phyloP scores from a whole-genome alignment of 2,888 invertebrate genomes.

The Candidula unifasciata region DNA sequence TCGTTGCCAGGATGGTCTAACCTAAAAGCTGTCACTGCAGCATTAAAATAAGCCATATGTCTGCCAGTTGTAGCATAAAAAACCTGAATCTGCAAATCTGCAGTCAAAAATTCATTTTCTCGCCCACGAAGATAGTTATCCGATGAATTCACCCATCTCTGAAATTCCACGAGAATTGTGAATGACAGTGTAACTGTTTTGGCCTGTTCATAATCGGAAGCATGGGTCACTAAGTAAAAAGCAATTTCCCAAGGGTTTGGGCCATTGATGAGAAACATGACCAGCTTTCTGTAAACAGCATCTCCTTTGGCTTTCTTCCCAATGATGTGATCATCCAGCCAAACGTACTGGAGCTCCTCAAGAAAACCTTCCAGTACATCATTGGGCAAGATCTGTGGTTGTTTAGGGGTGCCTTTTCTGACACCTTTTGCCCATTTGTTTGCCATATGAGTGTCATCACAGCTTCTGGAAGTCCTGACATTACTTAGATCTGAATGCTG shows the following conservation, averaged over 20 bases:
- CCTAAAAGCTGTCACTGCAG: slow-evolving; percentile 63
- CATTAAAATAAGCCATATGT: slow-evolving; percentile 65
- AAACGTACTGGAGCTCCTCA: slow-evolving; percentile 34
- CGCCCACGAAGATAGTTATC: slow-evolving; percentile 34
- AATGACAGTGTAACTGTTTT: slow-evolving; percentile 63
- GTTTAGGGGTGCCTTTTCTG: neutral
- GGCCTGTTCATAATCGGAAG: slow-evolving; percentile 49
- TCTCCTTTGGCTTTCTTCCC: slow-evolving; percentile 38
- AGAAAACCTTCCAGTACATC: slow-evolving; percentile 28
- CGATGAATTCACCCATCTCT: slow-evolving; percentile 57
- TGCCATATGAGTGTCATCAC: neutral
- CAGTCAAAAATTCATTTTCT: slow-evolving; percentile 55
- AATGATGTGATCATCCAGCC: slow-evolving; percentile 29
- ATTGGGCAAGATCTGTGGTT: slow-evolving; percentile 2
- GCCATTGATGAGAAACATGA: neutral
- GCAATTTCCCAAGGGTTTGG: slow-evolving; percentile 54
- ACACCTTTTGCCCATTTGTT: slow-evolving; percentile 29
- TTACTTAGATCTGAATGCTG: neutral
- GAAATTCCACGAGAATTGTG: slow-evolving; percentile 64
- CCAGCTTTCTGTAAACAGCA: slow-evolving; percentile 22
- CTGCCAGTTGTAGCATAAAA: slow-evolving; percentile 60
- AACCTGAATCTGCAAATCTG: slow-evolving; percentile 59
- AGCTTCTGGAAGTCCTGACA: neutral
- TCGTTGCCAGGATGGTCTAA: slow-evolving; percentile 64
- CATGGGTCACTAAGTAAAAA: slow-evolving; percentile 40